These are phyloP conservation scores for Anolis sagrei DNA, from an alignment of 2,113 vertebrate genomes.

Conservation along the genomic window DNA sequence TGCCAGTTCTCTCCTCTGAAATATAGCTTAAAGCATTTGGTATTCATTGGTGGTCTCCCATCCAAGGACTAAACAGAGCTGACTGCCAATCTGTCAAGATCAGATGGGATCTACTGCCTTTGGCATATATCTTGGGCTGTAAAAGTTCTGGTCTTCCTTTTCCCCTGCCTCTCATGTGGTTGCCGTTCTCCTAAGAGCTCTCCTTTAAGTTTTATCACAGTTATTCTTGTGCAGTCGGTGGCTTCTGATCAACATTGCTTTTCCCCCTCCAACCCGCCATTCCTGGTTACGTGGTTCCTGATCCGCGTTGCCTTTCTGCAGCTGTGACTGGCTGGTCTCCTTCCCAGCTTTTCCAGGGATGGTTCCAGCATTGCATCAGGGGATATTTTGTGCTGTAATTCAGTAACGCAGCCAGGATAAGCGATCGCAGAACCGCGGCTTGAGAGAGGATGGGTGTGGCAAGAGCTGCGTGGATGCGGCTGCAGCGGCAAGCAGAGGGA, in stretches of 20 bases:
- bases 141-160: background rate
- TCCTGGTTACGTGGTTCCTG: background rate
- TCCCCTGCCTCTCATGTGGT: background rate
- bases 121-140: no score
- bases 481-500: background rate
- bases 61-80: no score
- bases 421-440: constrained; percentile 28
- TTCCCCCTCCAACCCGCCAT: background rate
- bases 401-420: constrained; percentile 53
- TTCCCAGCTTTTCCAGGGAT: constrained; percentile 56
- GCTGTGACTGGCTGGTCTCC: background rate
- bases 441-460: constrained; percentile 70
- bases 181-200: no score
- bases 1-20: no score
- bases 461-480: constrained; percentile 57
- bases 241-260: background rate
- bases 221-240: background rate
- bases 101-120: no score
- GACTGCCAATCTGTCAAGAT: no score
- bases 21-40: no score
- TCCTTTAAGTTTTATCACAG: no score
- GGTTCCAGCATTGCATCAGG: constrained; percentile 66
- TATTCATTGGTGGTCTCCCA: no score
- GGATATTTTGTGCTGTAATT: constrained; percentile 53
- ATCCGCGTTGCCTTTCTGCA: constrained; percentile 7